These are phyloP conservation scores for Babyrousa celebensis DNA, from an alignment of 2,797 vertebrate species.

Conservation along the genomic window DNA sequence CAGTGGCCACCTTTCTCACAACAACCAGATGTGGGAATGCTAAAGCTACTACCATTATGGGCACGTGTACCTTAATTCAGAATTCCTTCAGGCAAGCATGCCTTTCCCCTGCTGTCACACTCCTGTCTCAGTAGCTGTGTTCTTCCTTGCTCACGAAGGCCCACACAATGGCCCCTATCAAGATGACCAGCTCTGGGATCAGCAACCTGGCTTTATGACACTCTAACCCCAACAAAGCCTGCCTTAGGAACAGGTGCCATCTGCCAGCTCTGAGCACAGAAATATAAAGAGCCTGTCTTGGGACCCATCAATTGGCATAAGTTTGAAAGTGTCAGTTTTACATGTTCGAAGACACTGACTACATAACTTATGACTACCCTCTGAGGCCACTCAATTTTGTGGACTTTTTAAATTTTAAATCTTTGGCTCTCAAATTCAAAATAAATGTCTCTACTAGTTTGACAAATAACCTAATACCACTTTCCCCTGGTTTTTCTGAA, in stretches of 20 bases:
- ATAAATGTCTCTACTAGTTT: slow-evolving; percentile 40
- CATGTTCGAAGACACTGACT: not conserved
- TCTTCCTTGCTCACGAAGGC: not conserved
- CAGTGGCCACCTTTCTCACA: not conserved
- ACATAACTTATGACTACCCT: not conserved
- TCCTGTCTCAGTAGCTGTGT: not conserved
- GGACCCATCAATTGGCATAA: not conserved
- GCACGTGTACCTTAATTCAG: not conserved
- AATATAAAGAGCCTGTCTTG: not conserved
- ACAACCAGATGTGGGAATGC: not conserved
- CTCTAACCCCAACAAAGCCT: not conserved
- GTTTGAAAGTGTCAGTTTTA: not conserved
- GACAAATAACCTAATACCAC: slow-evolving; percentile 32
- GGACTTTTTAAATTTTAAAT: slow-evolving; percentile 16
- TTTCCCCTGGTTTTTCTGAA: slow-evolving; percentile 59
- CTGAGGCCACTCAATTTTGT: not conserved
- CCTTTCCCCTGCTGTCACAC: not conserved
- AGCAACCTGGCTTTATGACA: not conserved
- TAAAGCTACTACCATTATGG: not conserved
- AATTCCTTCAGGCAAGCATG: not conserved
- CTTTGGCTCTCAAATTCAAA: not conserved
- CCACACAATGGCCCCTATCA: not conserved
- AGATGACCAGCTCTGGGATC: not conserved
- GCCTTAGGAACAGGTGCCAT: not conserved
- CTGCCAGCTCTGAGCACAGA: not conserved